Evolutionary conservation across 2,888 invertebrate genomes (phyloP).

Genomic region (Peribatodes rhomboidaria): DNA sequence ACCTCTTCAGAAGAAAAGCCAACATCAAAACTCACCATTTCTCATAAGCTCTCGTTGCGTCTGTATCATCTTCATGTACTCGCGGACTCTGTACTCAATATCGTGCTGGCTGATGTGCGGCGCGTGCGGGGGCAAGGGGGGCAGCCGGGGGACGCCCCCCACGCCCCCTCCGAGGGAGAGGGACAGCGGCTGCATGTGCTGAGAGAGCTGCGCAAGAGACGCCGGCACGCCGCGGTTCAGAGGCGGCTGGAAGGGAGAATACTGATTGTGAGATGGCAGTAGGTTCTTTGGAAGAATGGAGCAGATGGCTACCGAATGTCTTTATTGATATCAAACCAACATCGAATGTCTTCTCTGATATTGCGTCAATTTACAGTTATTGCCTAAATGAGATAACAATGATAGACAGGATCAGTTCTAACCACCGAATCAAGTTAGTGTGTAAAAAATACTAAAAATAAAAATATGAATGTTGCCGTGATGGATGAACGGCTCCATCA

Average conservation of each 20-base stretch:
- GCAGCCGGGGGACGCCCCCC: conserved; percentile 86
- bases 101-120: conserved; percentile 89
- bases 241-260: conserved; percentile 67
- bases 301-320: background rate
- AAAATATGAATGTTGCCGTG: too few species aligned
- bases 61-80: conserved; percentile 91
- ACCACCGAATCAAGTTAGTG: too few species aligned
- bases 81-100: conserved; percentile 92
- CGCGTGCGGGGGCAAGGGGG: conserved; percentile 83
- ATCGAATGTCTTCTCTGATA: too few species aligned
- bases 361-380: too few species aligned
- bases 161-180: conserved; percentile 88
- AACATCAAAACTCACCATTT: conserved; percentile 64
- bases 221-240: conserved; percentile 87
- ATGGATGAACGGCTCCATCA: too few species aligned
- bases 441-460: too few species aligned
- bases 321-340: background rate
- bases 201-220: conserved; percentile 80
- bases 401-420: too few species aligned
- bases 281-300: conserved; percentile 29
- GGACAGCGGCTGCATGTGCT: conserved; percentile 92
- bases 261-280: conserved; percentile 43
- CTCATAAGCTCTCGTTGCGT: conserved; percentile 77
- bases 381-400: too few species aligned
- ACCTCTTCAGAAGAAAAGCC: too few species aligned